These are phyloP conservation scores for Dugesia japonica DNA, from an alignment of 2,888 invertebrate genomes.

Conservation along the genomic window DNA sequence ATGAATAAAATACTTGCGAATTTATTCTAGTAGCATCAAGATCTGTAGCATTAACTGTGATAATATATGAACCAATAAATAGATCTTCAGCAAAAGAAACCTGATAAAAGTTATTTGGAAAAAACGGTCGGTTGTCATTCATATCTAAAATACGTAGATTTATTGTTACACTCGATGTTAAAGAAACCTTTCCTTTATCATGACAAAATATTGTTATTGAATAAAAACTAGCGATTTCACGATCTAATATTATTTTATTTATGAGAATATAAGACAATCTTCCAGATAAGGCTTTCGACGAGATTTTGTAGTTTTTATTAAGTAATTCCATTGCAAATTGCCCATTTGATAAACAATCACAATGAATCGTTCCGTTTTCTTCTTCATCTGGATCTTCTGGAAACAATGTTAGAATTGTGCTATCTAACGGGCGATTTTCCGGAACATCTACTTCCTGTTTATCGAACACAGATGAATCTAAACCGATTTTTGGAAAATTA, in stretches of 20 bases:
- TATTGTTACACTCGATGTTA: not conserved
- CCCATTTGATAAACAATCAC: not conserved
- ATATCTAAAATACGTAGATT: not conserved
- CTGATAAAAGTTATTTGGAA: not conserved
- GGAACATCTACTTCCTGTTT: not conserved
- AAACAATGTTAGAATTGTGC: not conserved
- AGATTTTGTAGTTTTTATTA: not conserved
- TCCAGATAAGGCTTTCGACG: not conserved
- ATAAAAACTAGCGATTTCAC: not conserved
- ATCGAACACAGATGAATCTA: not conserved
- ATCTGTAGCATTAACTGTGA: not conserved
- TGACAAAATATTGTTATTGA: not conserved
- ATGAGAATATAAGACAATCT: not conserved
- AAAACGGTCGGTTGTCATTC: not conserved
- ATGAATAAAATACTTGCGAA: not conserved
- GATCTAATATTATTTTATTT: not conserved
- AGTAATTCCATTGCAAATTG: not conserved
- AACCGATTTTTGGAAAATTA: not conserved
- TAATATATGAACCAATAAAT: not conserved
- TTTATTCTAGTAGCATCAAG: conserved; percentile 1
- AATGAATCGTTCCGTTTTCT: conserved; percentile 11
- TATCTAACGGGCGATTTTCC: not conserved
- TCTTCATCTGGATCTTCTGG: conserved; percentile 1
- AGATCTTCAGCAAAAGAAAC: not conserved
- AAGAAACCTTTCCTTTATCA: not conserved